Conservation (phyloP, 2,113 vertebrate genomes). For the Pleuronectes platessa region DNA sequence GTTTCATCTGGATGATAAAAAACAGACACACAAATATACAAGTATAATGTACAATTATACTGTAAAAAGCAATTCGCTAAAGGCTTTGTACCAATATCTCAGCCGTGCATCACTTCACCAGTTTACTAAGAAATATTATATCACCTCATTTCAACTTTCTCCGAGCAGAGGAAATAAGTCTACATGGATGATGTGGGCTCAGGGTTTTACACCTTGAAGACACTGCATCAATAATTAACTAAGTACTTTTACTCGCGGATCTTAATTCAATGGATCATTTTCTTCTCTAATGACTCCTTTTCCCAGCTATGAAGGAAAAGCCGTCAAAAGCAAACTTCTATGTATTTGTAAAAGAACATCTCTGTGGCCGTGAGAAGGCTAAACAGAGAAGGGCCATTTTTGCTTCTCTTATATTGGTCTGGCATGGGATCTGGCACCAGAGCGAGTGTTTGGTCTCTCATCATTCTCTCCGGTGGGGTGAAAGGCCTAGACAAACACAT, state of each 20-base stretch:
- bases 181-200: constrained; percentile 47
- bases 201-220: constrained; percentile 54
- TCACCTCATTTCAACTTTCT: constrained; percentile 43
- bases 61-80: not conserved
- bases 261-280: constrained; percentile 45
- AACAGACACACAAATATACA: not conserved
- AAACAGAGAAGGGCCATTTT: constrained; percentile 24
- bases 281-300: constrained; percentile 45
- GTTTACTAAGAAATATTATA: constrained; percentile 29
- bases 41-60: constrained; percentile 14
- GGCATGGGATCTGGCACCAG: constrained; percentile 28
- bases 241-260: constrained; percentile 55
- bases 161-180: constrained; percentile 49
- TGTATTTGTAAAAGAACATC: constrained; percentile 15
- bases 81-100: constrained; percentile 6
- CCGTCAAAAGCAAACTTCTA: constrained; percentile 28
- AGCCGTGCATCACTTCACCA: constrained; percentile 15
- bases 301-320: constrained; percentile 12
- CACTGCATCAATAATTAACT: constrained; percentile 63
- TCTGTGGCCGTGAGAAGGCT: constrained; percentile 28
- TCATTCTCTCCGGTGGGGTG: constrained; percentile 47
- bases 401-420: constrained; percentile 35
- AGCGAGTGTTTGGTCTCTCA: constrained; percentile 44
- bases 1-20: too few relatives aligned
- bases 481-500: constrained; percentile 73